These are phyloP conservation scores for Tragulus kanchil DNA, from an alignment of 2,113 vertebrate species.

Conservation along the genomic window DNA sequence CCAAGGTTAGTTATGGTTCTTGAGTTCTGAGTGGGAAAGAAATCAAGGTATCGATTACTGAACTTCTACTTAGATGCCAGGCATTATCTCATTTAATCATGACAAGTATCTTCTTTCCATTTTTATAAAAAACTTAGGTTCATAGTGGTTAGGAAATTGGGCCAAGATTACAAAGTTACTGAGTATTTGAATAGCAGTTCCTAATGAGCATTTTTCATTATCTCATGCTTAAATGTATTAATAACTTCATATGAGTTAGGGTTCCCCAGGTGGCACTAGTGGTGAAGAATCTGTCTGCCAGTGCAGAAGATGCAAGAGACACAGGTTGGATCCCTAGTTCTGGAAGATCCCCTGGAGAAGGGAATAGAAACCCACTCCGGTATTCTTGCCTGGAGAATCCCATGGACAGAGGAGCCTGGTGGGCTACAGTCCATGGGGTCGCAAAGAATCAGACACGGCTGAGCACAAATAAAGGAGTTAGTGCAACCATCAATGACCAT, in stretches of 20 bases:
- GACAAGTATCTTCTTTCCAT: background rate
- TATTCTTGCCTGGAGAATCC: background rate
- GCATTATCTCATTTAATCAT: background rate
- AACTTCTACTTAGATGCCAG: background rate
- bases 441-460: background rate
- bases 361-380: background rate
- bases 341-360: background rate
- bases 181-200: background rate
- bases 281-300: background rate
- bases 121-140: constrained; percentile 8
- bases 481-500: background rate
- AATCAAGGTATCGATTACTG: background rate
- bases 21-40: background rate
- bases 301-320: too few species aligned
- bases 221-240: background rate
- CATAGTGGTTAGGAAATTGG: background rate
- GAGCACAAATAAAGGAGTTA: background rate
- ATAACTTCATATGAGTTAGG: background rate
- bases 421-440: background rate
- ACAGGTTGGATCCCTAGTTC: background rate
- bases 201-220: background rate
- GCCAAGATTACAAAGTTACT: background rate
- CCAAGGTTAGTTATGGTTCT: background rate
- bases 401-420: background rate
- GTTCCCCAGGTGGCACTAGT: background rate